Evolutionary conservation across 2,888 invertebrate genomes (phyloP).

Genomic region (Mellilla xanthometata): DNA sequence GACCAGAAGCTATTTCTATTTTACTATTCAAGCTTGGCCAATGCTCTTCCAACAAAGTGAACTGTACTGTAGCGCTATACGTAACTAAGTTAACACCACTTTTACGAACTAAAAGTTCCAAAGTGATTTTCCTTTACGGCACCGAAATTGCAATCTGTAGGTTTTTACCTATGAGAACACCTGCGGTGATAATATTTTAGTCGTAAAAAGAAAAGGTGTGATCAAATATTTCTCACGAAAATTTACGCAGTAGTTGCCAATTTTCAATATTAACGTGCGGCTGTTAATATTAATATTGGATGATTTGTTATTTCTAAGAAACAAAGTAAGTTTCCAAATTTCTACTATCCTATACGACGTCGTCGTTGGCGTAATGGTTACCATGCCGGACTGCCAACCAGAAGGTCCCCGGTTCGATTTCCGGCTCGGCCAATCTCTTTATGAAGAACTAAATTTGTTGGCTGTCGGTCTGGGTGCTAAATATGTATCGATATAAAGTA

Average conservation of each 20-base stretch:
- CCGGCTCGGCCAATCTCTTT: too few species aligned
- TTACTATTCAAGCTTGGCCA: background rate
- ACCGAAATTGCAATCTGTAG: slow-evolving; percentile 5
- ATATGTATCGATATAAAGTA: too few species aligned
- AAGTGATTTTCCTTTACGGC: slow-evolving; percentile 25
- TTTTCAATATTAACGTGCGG: background rate
- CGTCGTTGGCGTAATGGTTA: too few species aligned
- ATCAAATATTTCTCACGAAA: slow-evolving; percentile 7
- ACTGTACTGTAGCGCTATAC: slow-evolving; percentile 1
- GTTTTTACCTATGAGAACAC: slow-evolving; percentile 2
- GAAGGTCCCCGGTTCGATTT: too few species aligned
- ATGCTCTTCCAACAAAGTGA: background rate
- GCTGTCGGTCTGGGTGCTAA: too few species aligned
- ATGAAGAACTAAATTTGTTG: too few species aligned
- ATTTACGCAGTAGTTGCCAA: slow-evolving; percentile 7
- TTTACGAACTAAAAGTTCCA: slow-evolving; percentile 34
- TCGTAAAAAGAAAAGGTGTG: slow-evolving; percentile 3
- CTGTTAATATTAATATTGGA: background rate
- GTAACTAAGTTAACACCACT: slow-evolving; percentile 30
- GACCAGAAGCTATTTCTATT: background rate
- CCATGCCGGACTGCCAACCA: too few species aligned
- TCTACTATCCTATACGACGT: too few species aligned
- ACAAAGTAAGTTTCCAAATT: too few species aligned
- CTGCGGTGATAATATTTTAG: slow-evolving; percentile 2
- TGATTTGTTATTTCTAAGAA: too few species aligned